phyloP scores from a whole-genome alignment of 2,113 vertebrate genomes.

The Cynocephalus volans region DNA sequence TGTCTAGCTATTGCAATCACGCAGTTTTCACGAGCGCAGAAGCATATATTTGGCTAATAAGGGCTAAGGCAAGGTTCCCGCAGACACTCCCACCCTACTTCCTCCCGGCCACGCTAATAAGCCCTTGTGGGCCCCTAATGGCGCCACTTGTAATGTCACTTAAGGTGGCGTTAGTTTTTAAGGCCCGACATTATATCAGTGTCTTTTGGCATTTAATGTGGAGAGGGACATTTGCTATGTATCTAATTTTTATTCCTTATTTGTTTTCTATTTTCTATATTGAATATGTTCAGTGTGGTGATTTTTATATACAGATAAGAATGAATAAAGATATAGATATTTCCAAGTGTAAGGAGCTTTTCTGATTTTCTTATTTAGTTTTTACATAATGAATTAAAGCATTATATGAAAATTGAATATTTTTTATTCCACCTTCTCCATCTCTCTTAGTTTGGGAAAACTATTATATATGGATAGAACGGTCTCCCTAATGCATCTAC shows the following conservation, averaged over 20 bases:
- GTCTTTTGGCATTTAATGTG: not conserved
- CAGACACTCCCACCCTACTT: too few relatives aligned
- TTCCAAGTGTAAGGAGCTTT: not conserved
- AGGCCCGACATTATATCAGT: rapidly evolving
- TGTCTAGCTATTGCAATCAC: too few relatives aligned
- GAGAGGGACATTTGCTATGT: not conserved
- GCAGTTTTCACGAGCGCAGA: too few relatives aligned
- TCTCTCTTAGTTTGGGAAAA: not conserved
- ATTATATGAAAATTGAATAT: not conserved
- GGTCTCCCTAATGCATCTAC: not conserved
- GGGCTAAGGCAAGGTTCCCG: too few relatives aligned
- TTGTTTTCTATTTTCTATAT: not conserved
- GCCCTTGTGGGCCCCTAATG: too few relatives aligned
- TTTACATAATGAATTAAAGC: not conserved
- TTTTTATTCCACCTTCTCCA: not conserved
- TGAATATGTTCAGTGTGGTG: not conserved
- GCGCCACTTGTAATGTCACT: too few relatives aligned
- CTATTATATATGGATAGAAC: not conserved
- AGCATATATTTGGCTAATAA: too few relatives aligned
- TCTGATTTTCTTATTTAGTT: not conserved
- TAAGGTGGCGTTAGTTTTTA: too few relatives aligned
- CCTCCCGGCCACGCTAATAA: too few relatives aligned
- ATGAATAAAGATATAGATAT: not conserved
- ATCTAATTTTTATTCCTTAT: not conserved
- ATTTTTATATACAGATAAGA: not conserved